phyloP scores from a whole-genome alignment of 2,113 vertebrate genomes.

The Microtus montanus region DNA sequence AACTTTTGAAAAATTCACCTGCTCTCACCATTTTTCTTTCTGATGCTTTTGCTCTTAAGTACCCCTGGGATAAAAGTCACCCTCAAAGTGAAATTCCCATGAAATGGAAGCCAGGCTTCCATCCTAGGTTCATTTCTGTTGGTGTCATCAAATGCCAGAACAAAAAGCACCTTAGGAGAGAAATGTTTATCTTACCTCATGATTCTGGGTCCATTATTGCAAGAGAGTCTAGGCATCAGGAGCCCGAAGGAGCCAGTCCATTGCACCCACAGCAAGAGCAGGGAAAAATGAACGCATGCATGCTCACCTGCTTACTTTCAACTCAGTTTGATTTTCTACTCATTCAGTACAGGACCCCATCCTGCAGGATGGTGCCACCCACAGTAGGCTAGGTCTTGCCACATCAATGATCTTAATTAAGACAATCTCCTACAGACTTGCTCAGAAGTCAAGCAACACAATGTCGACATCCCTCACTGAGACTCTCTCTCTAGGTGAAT shows the following conservation, averaged over 20 bases:
- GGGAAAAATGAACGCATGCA: too few species aligned
- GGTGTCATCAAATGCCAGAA: not conserved
- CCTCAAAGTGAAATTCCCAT: not conserved
- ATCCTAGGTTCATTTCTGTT: not conserved
- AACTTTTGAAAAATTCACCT: conserved; percentile 9
- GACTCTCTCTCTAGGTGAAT: not conserved
- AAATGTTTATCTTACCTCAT: not conserved
- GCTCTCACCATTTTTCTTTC: not conserved
- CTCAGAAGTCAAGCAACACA: not conserved
- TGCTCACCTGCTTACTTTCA: not conserved
- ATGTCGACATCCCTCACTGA: too few species aligned
- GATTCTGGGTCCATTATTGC: not conserved
- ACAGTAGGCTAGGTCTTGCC: not conserved
- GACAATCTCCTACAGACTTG: not conserved
- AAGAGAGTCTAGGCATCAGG: too few species aligned
- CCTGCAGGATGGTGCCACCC: not conserved
- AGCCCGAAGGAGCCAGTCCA: not conserved
- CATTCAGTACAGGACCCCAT: not conserved
- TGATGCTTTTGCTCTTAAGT: not conserved
- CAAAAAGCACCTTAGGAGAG: not conserved
- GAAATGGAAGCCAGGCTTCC: not conserved
- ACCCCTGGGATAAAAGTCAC: not conserved
- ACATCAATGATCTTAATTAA: not conserved
- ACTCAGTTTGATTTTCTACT: not conserved
- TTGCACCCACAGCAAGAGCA: not conserved